Evolutionary conservation across 2,888 invertebrate genomes (phyloP), one percentile per base, ranked within the genome.

Genomic region (Callyntrura sp.): DNA sequence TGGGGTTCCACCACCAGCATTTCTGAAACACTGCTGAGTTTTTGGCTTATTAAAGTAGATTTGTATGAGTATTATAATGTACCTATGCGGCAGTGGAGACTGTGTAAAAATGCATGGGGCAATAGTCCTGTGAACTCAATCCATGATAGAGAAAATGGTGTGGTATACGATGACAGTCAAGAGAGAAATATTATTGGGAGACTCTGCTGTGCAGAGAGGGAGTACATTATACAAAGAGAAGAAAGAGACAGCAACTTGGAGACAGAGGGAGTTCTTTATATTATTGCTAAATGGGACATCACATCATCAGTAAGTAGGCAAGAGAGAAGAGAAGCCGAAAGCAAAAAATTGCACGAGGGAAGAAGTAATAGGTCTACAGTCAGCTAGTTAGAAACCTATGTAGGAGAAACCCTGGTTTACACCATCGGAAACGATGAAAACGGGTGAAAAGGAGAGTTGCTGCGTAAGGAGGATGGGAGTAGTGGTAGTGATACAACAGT

Each of bases 31-130:
- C 8, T 78, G 23, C 8, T 55, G 23, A 14, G 23, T 68, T 68
- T 78, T 85, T 85, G 85, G 85, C 85, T 68, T 85, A 85, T 85
- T 85, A 85, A 62, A 60, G 60, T 23, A 85, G 12, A 85, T 85
- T 85, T 85, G 76, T 85, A 85, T 85, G 85, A 62, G 28, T 76
- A 60, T 25, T 78, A 70, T n/a, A n/a, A n/a, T 85, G 85, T 85
- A 85, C 85, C 76, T 85, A 85, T 85, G 85, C 85, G 85, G 85
- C 85, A 85, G 57, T 73, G 11, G 68, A 35, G 17, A 68, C 68
- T 68, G 68, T 68, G 68, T 68, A 68, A 68, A n/a, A 68, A 68
- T 68, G 68, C n/a, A 68, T 68, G 62, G 23, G 20, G n/a, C n/a
- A 9, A 78, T 81, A 28, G 79, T 81, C 43, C 35, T 68, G n/a